Evolutionary conservation across 92 coral and sea anemone genomes (phyloP).

Genomic region (Heliopora coerulea): DNA sequence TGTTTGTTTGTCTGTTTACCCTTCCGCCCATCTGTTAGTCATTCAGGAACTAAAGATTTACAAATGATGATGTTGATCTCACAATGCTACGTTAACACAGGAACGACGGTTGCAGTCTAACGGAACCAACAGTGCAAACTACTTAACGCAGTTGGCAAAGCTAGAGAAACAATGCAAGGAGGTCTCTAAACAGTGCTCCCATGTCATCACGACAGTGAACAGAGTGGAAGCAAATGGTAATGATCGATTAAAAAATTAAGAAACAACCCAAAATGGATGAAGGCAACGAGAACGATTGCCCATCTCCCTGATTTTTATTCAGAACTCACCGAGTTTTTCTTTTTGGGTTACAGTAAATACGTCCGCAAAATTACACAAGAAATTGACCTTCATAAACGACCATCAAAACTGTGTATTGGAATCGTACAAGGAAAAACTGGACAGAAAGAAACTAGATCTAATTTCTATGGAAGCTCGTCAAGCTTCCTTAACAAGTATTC

Average conservation of each 20-base stretch:
- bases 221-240: constrained; percentile 75
- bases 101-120: constrained; percentile 82
- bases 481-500: constrained; percentile 27
- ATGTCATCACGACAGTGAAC: constrained; percentile 60
- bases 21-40: too few species aligned
- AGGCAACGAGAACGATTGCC: too few species aligned
- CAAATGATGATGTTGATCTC: too few species aligned
- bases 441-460: constrained; percentile 60
- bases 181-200: constrained; percentile 58
- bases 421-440: constrained; percentile 60
- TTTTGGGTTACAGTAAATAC: constrained; percentile 59
- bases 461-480: constrained; percentile 59
- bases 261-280: too few species aligned
- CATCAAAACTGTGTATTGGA: constrained; percentile 81
- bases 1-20: not conserved
- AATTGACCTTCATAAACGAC: constrained; percentile 73
- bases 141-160: constrained; percentile 71
- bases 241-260: not conserved
- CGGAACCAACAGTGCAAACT: constrained; percentile 65
- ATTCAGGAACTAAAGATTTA: too few species aligned
- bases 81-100: constrained; percentile 25
- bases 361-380: constrained; percentile 75
- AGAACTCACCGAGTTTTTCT: too few species aligned
- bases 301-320: too few species aligned
- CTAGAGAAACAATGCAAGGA: constrained; percentile 73